phyloP scores from a whole-genome alignment of 1,140 invertebrate species.

The Ericerus pela region DNA sequence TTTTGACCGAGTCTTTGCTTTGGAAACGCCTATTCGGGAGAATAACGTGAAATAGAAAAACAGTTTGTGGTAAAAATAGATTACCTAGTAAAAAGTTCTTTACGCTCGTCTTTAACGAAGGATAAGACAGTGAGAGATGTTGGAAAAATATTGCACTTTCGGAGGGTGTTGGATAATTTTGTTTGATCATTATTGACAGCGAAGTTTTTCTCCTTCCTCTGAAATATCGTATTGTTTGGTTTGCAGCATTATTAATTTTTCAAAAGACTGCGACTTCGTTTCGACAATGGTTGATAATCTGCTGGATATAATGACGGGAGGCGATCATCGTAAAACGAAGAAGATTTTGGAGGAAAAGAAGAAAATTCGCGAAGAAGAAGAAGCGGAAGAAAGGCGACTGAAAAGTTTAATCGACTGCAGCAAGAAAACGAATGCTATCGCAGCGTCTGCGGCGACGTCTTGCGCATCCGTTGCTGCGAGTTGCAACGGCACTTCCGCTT shows the following conservation, averaged over 20 bases:
- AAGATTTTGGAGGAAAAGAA: conserved; percentile 46
- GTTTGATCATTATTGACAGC: not conserved
- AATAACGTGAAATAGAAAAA: too few species aligned
- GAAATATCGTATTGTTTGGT: conserved; percentile 14
- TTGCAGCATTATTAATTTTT: conserved; percentile 59
- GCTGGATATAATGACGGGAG: conserved; percentile 63
- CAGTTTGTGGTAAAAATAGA: too few species aligned
- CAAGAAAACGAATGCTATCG: conserved; percentile 6
- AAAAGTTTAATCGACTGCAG: conserved; percentile 30
- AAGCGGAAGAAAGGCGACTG: conserved; percentile 38
- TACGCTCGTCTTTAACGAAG: too few species aligned
- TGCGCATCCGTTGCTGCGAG: not conserved
- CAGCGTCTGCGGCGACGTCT: not conserved
- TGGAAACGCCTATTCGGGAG: too few species aligned
- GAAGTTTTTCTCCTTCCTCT: too few species aligned
- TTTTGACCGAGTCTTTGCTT: too few species aligned
- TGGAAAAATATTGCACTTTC: too few species aligned
- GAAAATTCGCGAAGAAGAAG: conserved; percentile 43
- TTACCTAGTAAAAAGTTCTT: too few species aligned
- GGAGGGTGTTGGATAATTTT: too few species aligned
- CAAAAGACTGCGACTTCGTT: conserved; percentile 67
- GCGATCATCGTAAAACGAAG: conserved; percentile 66
- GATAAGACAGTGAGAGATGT: too few species aligned
- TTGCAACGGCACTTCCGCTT: not conserved
- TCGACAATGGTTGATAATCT: conserved; percentile 69